Evolutionary conservation across 2,797 vertebrate species (phyloP), one percentile per base, ranked within the genome.

Genomic region (Falco peregrinus): DNA sequence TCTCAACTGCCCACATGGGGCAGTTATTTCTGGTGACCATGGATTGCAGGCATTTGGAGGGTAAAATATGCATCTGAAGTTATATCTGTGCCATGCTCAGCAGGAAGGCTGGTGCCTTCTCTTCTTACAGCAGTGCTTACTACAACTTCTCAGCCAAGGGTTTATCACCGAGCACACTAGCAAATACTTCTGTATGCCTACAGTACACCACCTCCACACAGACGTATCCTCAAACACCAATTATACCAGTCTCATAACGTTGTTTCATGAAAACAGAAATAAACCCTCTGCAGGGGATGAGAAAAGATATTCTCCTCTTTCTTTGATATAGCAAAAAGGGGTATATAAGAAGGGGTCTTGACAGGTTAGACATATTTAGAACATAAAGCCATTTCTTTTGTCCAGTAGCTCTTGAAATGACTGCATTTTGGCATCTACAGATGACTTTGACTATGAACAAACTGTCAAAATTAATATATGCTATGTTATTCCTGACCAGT

Each of bases 11-110:
- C 86, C 64, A 41, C 48, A 48, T 17, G 50, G 90, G n/a, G 64
- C 90, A 92, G 92, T 96, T 96, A 96, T 90, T 96, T 94, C 93
- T 87, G 84, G 43, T 91, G 67, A 33, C 61, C 21, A 19, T 29
- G 69, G 60, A 90, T 89, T 94, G 59, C 93, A 96, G 76, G 22
- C 84, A 51, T 61, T 67, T 70, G 29, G 65, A 81, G 16, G 28
- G 53, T 43, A 93, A 93, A 94, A 82, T 9, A n/a, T 17, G 8
- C 41, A 22, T 82, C 41, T 67, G 53, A 87, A 84, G 57, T 28
- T 5, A 50, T 14, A 45, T 33, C 16, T 81, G 29, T 24, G 19
- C 24, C 10, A 4, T 35, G 14, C 45, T 93, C 13, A 43, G 15
- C 19, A 39, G 60, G 41, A 75, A 84, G 31, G 8, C 5, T 68